These are phyloP conservation scores for Meiosimyza decipiens DNA, from an alignment of 2,888 invertebrate genomes.

Conservation along the genomic window DNA sequence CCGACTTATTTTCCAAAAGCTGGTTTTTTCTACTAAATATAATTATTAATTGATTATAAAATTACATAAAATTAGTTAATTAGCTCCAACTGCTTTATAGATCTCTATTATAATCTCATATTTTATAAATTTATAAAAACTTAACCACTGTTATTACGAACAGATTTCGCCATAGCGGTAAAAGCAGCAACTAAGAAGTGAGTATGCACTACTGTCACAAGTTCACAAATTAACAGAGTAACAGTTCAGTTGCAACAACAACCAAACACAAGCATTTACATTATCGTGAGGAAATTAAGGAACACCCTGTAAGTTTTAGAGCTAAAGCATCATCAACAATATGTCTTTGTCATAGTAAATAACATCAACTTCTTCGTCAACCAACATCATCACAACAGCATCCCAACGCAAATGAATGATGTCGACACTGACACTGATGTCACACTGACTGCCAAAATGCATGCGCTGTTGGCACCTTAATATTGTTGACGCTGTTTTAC, in stretches of 20 bases:
- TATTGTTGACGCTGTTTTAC: background rate
- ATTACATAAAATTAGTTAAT: too few relatives aligned
- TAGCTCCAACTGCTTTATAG: too few relatives aligned
- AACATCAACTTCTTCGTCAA: background rate
- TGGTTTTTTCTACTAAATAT: too few relatives aligned
- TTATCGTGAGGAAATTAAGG: background rate
- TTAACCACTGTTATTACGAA: too few relatives aligned
- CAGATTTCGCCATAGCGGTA: too few relatives aligned
- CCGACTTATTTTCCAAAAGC: too few relatives aligned
- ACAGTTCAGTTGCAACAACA: conserved; percentile 3
- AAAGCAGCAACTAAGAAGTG: conserved; percentile 2
- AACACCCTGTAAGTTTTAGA: background rate
- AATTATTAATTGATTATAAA: too few relatives aligned
- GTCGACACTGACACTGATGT: conserved; percentile 30
- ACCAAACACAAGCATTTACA: background rate
- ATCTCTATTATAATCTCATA: too few relatives aligned
- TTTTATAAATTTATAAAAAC: too few relatives aligned
- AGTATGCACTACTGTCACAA: conserved; percentile 10
- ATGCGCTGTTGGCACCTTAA: background rate
- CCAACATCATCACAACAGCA: conserved; percentile 16
- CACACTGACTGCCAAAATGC: conserved; percentile 25
- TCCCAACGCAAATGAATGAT: conserved; percentile 28
- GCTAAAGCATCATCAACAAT: conserved; percentile 34
- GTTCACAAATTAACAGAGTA: conserved; percentile 29
- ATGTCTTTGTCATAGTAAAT: background rate